Evolutionary conservation across 92 coral and sea anemone genomes (phyloP), one percentile per base, ranked within the genome.

Genomic region (Diadumene lineata): DNA sequence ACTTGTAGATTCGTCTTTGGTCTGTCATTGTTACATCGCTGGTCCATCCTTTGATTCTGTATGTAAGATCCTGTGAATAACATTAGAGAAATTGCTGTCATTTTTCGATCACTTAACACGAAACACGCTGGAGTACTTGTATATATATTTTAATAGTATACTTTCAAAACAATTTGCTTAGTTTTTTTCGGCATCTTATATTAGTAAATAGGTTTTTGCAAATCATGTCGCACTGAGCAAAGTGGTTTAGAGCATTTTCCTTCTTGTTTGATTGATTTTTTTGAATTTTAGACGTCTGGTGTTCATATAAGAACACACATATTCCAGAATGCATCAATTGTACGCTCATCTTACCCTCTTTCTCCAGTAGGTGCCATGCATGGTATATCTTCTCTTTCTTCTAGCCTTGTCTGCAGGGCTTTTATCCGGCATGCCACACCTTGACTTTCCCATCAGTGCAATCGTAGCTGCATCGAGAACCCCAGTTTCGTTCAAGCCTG

Each of bases 381-480:
- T 22, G 19, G 92, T 90, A 62, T 86, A 92, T 83, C 98, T 70
- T 57, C 84, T 73, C 53, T 84, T 83, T 75, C 98, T 79, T 16
- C 83, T 79, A 70, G 89, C 79, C 7, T 64, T 81, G 68, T 94
- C 98, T 9, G 97, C 74, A 9, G 94, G 90, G 30, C 98, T 93
- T 48, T 86, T 77, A 68, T 94, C 98, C 28, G 92, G 75, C 74
- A 94, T 46, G 17, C 92, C 97, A 33, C 98, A 94, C 38, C 98
- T 81, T 10, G 85, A 65, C 25, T 56, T 69, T 0, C 88, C 85
- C 50, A 92, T 90, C 74, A 88, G 64, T 11, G 66, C 48, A 66
- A 91, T 73, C 1, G 98, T 89, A 1, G 70, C 77, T 11, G 87
- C 88, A 32, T 94, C 89, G 9, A 94, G 44, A 1, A 62, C 77